phyloP scores from a whole-genome alignment of 2,797 vertebrate genomes.

The Anguilla anguilla region DNA sequence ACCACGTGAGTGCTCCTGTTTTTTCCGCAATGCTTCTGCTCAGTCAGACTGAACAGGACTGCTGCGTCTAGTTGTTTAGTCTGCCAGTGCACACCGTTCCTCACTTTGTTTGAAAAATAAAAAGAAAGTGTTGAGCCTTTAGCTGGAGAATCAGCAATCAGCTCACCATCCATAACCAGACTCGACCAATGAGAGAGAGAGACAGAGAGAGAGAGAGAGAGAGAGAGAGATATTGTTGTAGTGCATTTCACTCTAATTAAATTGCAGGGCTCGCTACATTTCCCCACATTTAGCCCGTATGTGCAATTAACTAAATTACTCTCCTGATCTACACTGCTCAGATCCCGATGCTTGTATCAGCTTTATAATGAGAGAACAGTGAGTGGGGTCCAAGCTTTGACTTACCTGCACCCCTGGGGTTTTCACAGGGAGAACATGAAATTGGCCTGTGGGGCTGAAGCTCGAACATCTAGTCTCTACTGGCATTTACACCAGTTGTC shows the following conservation, averaged over 20 bases:
- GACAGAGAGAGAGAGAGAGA: not conserved
- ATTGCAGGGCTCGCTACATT: conserved; percentile 12
- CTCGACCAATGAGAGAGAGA: not conserved
- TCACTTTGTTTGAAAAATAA: not conserved
- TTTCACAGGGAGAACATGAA: no score
- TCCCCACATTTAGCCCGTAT: not conserved
- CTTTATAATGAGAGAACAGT: not conserved
- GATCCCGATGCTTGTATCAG: not conserved
- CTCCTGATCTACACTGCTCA: not conserved
- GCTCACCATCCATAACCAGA: not conserved
- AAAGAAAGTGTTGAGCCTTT: not conserved
- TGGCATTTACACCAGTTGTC: not conserved
- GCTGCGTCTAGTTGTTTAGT: not conserved
- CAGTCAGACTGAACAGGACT: not conserved
- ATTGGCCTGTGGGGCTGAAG: not conserved
- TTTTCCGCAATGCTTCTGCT: not conserved
- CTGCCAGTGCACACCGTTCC: not conserved
- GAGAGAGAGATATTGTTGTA: conserved; percentile 1
- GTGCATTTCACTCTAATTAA: conserved; percentile 6
- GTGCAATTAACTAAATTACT: conserved; percentile 14
- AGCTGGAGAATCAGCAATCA: not conserved
- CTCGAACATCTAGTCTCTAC: not conserved
- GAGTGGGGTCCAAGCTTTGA: not conserved
- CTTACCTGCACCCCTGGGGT: not conserved
- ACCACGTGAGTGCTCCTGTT: not conserved